Conservation (phyloP, 92 coral and sea anemone species). For the Galaxea fascicularis region DNA sequence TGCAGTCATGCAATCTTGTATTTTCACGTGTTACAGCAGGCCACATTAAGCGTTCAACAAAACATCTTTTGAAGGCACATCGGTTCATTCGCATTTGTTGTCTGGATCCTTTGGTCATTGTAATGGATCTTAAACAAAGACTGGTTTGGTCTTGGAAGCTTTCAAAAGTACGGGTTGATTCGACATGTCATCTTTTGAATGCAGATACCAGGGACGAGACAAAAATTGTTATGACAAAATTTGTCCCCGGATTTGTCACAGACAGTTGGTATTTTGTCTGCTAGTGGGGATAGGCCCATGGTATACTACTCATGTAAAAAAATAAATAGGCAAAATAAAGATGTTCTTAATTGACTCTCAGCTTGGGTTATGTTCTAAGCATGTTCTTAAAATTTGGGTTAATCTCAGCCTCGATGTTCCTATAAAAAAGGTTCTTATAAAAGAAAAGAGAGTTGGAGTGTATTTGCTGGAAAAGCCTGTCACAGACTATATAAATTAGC, state of each 20-base stretch:
- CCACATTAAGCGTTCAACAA: slow-evolving; percentile 33
- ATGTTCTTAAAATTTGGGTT: too few species aligned
- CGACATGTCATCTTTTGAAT: slow-evolving; percentile 28
- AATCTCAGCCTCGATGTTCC: too few species aligned
- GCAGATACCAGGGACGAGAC: background rate
- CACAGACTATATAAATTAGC: background rate
- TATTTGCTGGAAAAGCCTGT: background rate
- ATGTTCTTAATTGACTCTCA: too few species aligned
- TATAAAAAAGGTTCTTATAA: too few species aligned
- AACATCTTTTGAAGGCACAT: slow-evolving; percentile 24
- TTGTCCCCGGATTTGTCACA: too few species aligned
- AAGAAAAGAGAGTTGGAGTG: background rate
- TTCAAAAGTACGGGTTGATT: slow-evolving; percentile 56
- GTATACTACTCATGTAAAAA: background rate
- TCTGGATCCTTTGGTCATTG: background rate
- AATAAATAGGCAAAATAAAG: too few species aligned
- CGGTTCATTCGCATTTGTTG: background rate
- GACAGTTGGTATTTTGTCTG: background rate
- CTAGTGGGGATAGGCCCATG: slow-evolving; percentile 4
- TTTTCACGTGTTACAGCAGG: slow-evolving; percentile 28
- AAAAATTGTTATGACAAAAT: background rate
- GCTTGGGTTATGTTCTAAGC: too few species aligned
- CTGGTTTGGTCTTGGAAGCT: slow-evolving; percentile 53
- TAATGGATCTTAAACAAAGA: slow-evolving; percentile 26
- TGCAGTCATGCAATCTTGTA: slow-evolving; percentile 39